Conservation (phyloP, 1,140 invertebrate genomes). For the Microplitis demolitor region DNA sequence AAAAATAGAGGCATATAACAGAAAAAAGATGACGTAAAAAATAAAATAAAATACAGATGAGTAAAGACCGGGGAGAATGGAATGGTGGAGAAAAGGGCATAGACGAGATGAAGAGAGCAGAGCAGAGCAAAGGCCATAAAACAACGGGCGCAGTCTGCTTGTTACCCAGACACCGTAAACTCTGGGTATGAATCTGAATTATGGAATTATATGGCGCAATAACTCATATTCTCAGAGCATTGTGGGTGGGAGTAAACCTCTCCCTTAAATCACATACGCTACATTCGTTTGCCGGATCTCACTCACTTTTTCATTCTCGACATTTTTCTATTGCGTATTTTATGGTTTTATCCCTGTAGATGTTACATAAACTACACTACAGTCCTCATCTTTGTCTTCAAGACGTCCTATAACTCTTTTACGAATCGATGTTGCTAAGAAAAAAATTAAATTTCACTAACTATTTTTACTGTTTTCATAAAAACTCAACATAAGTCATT, state of each 20-base stretch:
- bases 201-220: constrained; percentile 53
- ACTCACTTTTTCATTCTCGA: constrained; percentile 23
- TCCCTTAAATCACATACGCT: constrained; percentile 46
- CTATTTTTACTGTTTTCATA: no score
- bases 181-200: constrained; percentile 54
- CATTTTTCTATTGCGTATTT: constrained; percentile 11
- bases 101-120: constrained; percentile 10
- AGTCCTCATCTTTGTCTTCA: not conserved
- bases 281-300: constrained; percentile 44
- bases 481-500: no score
- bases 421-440: no score
- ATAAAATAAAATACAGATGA: no score
- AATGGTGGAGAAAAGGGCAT: not conserved
- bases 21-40: no score
- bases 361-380: not conserved
- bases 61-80: not conserved
- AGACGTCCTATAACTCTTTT: not conserved
- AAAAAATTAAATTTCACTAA: no score
- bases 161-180: constrained; percentile 53
- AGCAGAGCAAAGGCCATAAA: constrained; percentile 40
- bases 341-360: not conserved
- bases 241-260: constrained; percentile 37
- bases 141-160: constrained; percentile 52
- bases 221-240: constrained; percentile 49
- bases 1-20: no score